Evolutionary conservation across 2,113 vertebrate species (phyloP), one percentile per base, ranked within the genome.

Genomic region (Zosterops hypoxanthus): DNA sequence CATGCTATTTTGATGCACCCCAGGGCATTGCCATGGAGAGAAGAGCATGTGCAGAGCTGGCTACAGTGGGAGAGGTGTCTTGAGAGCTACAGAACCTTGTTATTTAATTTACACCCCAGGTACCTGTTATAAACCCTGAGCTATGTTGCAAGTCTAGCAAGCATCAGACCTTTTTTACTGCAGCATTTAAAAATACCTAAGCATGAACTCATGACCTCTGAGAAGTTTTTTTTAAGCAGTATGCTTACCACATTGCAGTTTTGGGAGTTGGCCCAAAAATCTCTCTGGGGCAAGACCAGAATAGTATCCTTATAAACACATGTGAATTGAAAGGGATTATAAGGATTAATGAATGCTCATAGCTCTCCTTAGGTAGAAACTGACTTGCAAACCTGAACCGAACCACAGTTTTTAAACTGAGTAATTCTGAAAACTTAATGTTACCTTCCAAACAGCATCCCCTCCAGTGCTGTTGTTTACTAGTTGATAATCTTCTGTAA

Each of bases 151-250:
- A 72, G 25, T 53, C 71, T 93, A 73, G 71, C 85, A 93, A n/a
- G 34, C 25, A 64, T 49, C 52, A 39, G 44, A 28, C 28, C 12
- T 64, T 80, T 91, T 83, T 79, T 68, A 64, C 49, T 71, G 23
- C 49, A 92, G 41, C 3, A 3, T 86, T 96, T 78, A 68, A 92
- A 92, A 96, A 92, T 84, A 93, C 68, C 57, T 68, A 64, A 41
- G n/a, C 60, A 60, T 88, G 90, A 94, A 94, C 72, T 90, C 68
- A 33, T 86, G 90, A 96, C 90, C 90, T 92, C 53, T 19, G n/a
- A 88, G 56, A 81, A 36, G 11, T 7, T 44, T 88, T 91, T 92
- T 89, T 77, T 24, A 66, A 93, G 56, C n/a, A 28, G 3, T 52
- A 24, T 11, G 4, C 86, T 95, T 70, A 64, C 82, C 76, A 44